Conservation (phyloP, 1,140 invertebrate genomes). For the Calliphora vicina region DNA sequence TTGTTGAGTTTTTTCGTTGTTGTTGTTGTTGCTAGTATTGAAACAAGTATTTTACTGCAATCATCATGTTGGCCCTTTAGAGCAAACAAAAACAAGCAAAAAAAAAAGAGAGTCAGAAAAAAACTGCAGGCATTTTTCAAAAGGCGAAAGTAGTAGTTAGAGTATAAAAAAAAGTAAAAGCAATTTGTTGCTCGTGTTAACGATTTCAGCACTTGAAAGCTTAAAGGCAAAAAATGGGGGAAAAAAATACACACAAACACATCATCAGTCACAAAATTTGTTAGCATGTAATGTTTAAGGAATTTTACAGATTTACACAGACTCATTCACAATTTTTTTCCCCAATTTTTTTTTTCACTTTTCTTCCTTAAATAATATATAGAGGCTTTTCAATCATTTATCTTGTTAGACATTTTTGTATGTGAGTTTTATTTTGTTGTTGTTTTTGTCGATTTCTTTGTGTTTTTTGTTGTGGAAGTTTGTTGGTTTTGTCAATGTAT, state of each 20-base stretch:
- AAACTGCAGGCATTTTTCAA: neutral
- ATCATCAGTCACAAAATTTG: slow-evolving; percentile 9
- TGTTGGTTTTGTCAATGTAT: neutral
- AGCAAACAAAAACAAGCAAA: neutral
- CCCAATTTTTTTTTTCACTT: neutral
- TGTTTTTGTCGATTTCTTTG: neutral
- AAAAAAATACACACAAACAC: neutral
- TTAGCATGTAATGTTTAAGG: neutral
- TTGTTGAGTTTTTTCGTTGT: neutral
- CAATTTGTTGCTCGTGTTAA: slow-evolving; percentile 8
- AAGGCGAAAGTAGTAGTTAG: neutral
- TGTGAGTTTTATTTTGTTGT: too few species aligned
- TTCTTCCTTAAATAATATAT: neutral
- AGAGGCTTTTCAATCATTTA: neutral
- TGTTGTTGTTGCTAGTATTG: neutral
- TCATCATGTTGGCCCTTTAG: slow-evolving; percentile 6
- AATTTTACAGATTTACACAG: slow-evolving; percentile 7
- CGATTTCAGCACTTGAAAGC: slow-evolving; percentile 3
- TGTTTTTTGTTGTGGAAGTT: too few species aligned
- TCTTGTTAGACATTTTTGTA: neutral
- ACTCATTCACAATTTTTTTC: neutral
- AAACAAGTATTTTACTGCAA: slow-evolving; percentile 5
- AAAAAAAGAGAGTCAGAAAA: neutral
- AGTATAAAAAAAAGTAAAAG: neutral
- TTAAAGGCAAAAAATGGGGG: neutral